Percentiles rank a stretch among this genome's conserved stretches.
Evolutionary conservation across 2,113 vertebrate genomes (phyloP).

Genomic region (Plectropomus leopardus): DNA sequence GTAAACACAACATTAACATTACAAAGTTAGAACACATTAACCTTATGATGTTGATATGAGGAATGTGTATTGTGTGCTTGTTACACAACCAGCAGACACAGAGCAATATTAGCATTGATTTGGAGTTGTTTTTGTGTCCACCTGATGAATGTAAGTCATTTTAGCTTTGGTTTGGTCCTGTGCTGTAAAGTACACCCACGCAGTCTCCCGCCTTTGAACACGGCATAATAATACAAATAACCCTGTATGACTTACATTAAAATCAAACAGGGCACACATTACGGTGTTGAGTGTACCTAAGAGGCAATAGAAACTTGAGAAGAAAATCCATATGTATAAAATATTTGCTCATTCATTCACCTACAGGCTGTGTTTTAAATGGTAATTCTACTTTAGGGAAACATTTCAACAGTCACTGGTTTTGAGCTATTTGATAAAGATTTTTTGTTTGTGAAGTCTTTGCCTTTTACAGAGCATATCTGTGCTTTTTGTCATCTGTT

Average conservation of each 20-base stretch:
- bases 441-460: neutral
- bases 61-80: neutral
- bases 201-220: neutral
- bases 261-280: neutral
- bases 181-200: neutral
- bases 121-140: slow-evolving; percentile 11
- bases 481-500: neutral
- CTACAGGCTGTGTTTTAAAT: neutral
- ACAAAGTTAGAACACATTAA: neutral
- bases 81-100: neutral
- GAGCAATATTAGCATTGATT: slow-evolving; percentile 1
- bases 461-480: neutral
- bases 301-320: neutral
- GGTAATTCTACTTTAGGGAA: neutral
- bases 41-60: neutral
- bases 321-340: neutral
- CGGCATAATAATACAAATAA: neutral
- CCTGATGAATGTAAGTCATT: neutral
- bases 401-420: neutral
- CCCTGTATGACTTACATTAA: neutral
- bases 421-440: neutral
- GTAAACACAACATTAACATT: neutral
- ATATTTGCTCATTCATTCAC: neutral
- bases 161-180: neutral
- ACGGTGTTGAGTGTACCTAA: neutral